Conservation (phyloP, 2,797 vertebrate species). For the Rhynchonycteris naso region DNA sequence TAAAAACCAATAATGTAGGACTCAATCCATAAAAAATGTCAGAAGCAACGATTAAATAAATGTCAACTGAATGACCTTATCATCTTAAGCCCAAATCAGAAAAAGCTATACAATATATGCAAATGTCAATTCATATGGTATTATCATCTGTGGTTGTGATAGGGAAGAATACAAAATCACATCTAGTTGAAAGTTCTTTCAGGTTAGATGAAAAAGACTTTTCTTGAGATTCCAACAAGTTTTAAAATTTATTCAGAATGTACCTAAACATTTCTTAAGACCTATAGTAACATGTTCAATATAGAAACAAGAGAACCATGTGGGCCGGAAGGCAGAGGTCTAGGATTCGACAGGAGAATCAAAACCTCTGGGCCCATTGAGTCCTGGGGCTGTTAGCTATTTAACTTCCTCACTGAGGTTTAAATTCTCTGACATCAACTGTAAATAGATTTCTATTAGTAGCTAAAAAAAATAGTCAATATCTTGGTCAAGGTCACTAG, state of each 20-base stretch:
- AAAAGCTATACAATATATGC: background rate
- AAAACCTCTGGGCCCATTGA: background rate
- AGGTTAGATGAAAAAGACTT: background rate
- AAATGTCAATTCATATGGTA: constrained; percentile 9
- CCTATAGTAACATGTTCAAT: background rate
- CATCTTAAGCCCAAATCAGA: constrained; percentile 18
- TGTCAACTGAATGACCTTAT: background rate
- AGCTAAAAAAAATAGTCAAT: background rate
- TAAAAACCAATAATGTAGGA: background rate
- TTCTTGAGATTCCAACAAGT: background rate
- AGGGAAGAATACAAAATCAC: background rate
- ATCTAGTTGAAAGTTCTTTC: background rate
- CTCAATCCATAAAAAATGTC: constrained; percentile 41
- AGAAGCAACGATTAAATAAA: constrained; percentile 48
- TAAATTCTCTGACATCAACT: background rate
- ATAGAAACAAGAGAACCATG: background rate
- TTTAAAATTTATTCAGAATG: background rate
- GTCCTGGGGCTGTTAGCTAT: background rate
- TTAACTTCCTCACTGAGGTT: background rate
- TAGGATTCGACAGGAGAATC: background rate
- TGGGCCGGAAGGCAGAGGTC: background rate
- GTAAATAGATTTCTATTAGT: background rate
- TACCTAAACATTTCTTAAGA: background rate
- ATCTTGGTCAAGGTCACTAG: background rate
- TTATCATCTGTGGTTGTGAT: background rate